Conservation (phyloP, 2,888 invertebrate species). For the Drosophila kuntzei region DNA sequence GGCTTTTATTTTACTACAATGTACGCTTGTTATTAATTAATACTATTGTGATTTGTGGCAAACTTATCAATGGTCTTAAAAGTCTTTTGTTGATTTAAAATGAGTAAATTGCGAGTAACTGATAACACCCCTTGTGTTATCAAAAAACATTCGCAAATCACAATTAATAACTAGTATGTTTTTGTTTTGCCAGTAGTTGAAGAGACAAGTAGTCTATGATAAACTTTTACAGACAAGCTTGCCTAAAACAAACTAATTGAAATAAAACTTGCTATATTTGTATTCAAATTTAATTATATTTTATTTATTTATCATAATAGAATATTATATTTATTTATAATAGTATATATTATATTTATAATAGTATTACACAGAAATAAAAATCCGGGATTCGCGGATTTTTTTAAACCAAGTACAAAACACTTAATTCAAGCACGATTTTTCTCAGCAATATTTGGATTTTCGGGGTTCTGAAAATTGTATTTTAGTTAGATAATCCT, state of each 20-base stretch:
- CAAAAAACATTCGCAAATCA: constrained; percentile 8
- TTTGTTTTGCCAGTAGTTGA: background rate
- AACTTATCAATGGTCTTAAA: constrained; percentile 25
- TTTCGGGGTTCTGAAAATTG: too few species aligned
- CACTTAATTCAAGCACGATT: too few species aligned
- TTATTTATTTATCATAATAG: background rate
- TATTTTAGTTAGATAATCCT: too few species aligned
- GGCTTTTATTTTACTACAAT: background rate
- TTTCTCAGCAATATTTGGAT: too few species aligned
- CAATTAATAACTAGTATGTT: background rate
- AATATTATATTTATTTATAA: too few species aligned
- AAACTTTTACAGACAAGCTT: background rate
- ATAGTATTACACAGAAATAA: too few species aligned
- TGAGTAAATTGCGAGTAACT: background rate
- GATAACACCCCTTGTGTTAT: constrained; percentile 1
- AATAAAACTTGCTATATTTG: too few species aligned
- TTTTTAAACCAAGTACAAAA: too few species aligned
- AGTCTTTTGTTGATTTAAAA: background rate
- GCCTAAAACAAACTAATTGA: background rate
- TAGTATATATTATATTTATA: too few species aligned
- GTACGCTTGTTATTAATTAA: constrained; percentile 2
- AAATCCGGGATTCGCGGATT: too few species aligned
- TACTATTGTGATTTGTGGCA: constrained; percentile 1
- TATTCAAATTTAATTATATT: background rate
- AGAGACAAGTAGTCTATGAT: constrained; percentile 9